Base-by-base conservation (phyloP, 2,797 vertebrate genomes). In the Antennarius maculatus region DNA sequence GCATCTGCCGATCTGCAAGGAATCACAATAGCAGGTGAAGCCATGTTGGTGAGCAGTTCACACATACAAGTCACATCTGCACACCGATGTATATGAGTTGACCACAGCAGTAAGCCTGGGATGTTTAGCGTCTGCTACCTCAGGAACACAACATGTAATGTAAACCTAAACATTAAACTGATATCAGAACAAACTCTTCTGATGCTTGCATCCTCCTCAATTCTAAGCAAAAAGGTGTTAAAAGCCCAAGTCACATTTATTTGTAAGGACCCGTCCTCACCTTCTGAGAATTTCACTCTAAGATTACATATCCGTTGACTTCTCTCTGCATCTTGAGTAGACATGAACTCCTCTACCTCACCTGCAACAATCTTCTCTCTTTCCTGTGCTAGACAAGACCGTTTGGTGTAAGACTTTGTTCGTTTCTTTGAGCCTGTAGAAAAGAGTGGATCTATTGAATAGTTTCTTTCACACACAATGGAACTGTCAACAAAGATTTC, bases 401-500 rank as follows among this genome's bases (percentile, higher is more conserved):
- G 88, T 18, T 15, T 65, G 0, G 16, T 87, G 31, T 0, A 0
- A 1, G 82, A 1, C 1, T 7, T 0, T 0, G 0, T 0, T 14
- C 29, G 84, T 79, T 77, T 92, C 72, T 67, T 1, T 27, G 93
- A 94, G n/a, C 92, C 93, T 94, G 74, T 41, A 83, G 66, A 5
- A 62, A 46, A 69, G n/a, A 67, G 10, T 1, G 17, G 2, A 55
- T 6, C 4, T 0, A 57, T 46, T 37, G 4, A 7, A 46, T 42
- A 0, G 0, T n/a, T n/a, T 17, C 1, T 15, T 23, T 9, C 13
- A 15, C 12, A 6, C 12, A n/a, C 3, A 7, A n/a, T 5, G n/a
- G 43, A 1, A 12, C 1, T 27, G 43, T 5, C 5, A 29, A 29
- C 11, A 42, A 27, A 23, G 6, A 15, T 8, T n/a, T 42, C 53